Evolutionary conservation across 2,113 vertebrate species (phyloP), one percentile per base, ranked within the genome.

Genomic region (Archocentrus centrarchus): DNA sequence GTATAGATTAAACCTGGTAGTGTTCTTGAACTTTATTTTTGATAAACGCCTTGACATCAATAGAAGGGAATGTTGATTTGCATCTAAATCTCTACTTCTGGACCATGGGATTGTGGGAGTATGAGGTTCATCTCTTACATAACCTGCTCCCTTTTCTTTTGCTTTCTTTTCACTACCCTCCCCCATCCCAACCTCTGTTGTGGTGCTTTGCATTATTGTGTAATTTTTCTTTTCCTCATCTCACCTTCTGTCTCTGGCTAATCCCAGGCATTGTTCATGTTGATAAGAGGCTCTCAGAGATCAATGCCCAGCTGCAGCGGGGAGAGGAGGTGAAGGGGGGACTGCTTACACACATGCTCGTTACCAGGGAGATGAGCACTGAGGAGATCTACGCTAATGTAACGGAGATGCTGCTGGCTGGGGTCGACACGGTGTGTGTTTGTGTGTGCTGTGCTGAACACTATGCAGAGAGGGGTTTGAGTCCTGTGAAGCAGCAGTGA

Each of bases 351-450:
- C 92, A 96, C 92, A 94, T 98, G 86, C 95, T 99, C 80, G 86
- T 96, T 85, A 97, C 94, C 76, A 96, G 91, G 94, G 97, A 97
- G 80, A 96, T 99, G 94, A 96, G 92, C 6, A n/a, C 97, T 62
- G 97, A 99, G 95, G 97, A 99, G 85, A 97, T 99, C 90, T 98
- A 98, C 1, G 98, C 98, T 88, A 99, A 98, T 57, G 93, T 97
- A 90, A 98, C 98, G 0, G 98, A 99, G 95, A 97, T 99, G 97
- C 96, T 99, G 9, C 95, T 99, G 92, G 98, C 98, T 1, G 97
- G 98, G 2, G 97, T 99, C 0, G 97, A 99, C 93, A 98, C 97
- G 88, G 97, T 98, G 94, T 62, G 91, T 89, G 7, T 58, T 8
- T 37, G 15, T 73, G 15, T n/a, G 18, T 58, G 60, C 55, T 32